phyloP scores from a whole-genome alignment of 2,888 invertebrate species.

The Carpatolechia fugitivella region DNA sequence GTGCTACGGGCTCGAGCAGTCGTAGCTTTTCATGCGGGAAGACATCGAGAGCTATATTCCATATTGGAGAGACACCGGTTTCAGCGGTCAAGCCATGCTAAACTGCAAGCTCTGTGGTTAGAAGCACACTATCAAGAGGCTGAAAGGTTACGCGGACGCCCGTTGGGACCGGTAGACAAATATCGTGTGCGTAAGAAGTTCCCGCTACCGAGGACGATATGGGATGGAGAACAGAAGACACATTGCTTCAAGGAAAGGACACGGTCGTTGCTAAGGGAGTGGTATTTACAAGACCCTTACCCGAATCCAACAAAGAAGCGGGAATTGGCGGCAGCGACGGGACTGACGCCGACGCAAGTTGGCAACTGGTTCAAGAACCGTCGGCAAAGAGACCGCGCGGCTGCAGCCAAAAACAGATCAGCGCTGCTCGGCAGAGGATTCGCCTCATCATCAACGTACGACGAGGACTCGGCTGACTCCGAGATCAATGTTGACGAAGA shows the following conservation, averaged over 20 bases:
- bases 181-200: constrained; percentile 97
- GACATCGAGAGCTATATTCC: constrained; percentile 97
- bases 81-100: constrained; percentile 96
- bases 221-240: constrained; percentile 99
- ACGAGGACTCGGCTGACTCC: constrained; percentile 74
- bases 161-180: constrained; percentile 89
- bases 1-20: constrained; percentile 98
- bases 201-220: constrained; percentile 97
- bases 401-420: constrained; percentile 98
- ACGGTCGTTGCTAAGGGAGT: constrained; percentile 95
- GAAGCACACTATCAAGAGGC: constrained; percentile 99
- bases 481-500: constrained; percentile 77
- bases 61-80: constrained; percentile 97
- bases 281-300: constrained; percentile 99
- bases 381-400: constrained; percentile 96
- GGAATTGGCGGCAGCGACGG: constrained; percentile 96
- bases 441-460: constrained; percentile 74
- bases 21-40: constrained; percentile 97
- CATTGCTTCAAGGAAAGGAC: constrained; percentile 99
- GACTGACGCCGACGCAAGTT: constrained; percentile 95
- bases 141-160: constrained; percentile 95
- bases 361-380: constrained; percentile 99
- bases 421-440: constrained; percentile 75
- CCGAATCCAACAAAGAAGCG: constrained; percentile 98
- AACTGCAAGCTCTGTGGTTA: constrained; percentile 96